Base-by-base conservation (phyloP, 1,140 invertebrate species). In the Apocrypta bakeri region DNA sequence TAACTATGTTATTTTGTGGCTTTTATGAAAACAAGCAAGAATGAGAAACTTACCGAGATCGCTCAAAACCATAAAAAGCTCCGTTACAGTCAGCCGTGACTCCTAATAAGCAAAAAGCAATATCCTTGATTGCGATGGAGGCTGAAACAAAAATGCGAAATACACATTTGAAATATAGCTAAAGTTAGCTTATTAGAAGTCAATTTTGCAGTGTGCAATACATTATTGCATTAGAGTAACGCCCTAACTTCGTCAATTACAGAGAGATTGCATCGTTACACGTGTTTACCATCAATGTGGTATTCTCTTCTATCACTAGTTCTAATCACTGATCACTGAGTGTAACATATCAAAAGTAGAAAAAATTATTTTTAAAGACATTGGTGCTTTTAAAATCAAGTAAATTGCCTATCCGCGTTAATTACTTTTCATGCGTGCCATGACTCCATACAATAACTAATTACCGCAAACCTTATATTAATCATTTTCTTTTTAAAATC, bases 171-270 rank as follows among this genome's bases (percentile, higher is more conserved):
- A 79, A 63, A 86, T 63, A 80, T 81, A 82, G 40, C 77, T 82
- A 80, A 79, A 82, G 40, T 73, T 82, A 63, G 42, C 27, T 37
- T 25, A 71, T 71, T 75, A 48, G 27, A 29, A 77, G 29, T 42
- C 29, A 72, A 73, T 29, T 37, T 63, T 12, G 80, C 64, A 81
- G 48, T 81, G 61, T 56, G 42, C 37, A 79, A 31, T 69, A 79
- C 63, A 83, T 87, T 85, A 87, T 87, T 79, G 73, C 87, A 83
- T 87, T 82, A 84, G 72, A 75, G 86, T 56, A 48, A 69, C 66
- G 9, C 31, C 71, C 33, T 86, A 87, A 87, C 85, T 85, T 85
- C 85, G 80, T 87, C 86, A 87, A 87, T 85, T 87, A 86, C 86
- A 48, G 76, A 33, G 80, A 73, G 79, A 63, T 25, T 21, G 68